Evolutionary conservation across 2,113 vertebrate species (phyloP).

Genomic region (Anhinga anhinga): DNA sequence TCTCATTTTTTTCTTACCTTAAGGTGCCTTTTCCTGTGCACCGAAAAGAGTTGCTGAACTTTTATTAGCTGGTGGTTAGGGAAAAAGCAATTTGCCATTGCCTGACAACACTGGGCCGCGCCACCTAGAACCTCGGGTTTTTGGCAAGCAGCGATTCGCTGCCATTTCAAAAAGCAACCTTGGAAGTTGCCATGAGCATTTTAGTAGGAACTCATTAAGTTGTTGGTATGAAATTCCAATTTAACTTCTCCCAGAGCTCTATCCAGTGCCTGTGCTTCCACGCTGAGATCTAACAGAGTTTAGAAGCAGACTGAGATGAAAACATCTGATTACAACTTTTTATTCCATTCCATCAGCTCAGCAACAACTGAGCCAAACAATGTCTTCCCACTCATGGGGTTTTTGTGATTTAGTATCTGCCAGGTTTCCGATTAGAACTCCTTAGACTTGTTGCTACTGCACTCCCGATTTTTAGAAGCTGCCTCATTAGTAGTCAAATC

Average conservation of each 20-base stretch:
- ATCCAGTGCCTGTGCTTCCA: neutral
- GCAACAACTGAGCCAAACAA: neutral
- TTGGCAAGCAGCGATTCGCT: neutral
- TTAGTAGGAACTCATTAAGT: neutral
- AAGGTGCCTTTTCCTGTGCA: neutral
- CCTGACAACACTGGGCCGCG: accelerated
- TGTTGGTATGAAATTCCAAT: neutral
- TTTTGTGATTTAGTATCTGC: neutral
- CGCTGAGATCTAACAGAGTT: neutral
- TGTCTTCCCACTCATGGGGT: neutral
- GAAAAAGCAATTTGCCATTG: neutral
- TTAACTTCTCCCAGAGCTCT: neutral
- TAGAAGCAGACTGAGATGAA: neutral
- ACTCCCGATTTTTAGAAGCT: neutral
- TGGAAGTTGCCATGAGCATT: neutral
- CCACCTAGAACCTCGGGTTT: neutral
- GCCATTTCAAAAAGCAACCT: neutral
- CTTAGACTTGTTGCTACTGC: neutral
- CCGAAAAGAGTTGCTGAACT: neutral
- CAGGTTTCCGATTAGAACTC: neutral
- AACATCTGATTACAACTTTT: neutral
- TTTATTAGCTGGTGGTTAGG: neutral
- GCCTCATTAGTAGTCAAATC: neutral
- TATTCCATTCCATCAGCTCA: neutral
- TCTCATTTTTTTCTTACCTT: neutral